Evolutionary conservation across 2,113 vertebrate species (phyloP), one percentile per base, ranked within the genome.

Genomic region (Ammodytes marinus): DNA sequence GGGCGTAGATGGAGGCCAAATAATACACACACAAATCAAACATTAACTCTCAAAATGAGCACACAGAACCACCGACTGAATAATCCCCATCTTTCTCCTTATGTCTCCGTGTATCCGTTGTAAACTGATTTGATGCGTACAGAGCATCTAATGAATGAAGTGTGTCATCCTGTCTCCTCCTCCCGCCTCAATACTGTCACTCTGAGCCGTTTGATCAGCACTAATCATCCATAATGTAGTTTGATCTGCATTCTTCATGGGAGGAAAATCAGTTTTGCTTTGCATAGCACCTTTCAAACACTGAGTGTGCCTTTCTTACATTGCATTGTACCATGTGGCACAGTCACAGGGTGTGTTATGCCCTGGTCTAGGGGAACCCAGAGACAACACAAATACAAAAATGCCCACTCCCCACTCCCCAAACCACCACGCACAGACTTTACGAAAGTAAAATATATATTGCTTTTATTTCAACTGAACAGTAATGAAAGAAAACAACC

Each of bases 121-220:
- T n/a, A 14, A 66, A 17, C 47, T 64, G 52, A 71, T 77, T 79
- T 59, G 52, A 60, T 64, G 66, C 12, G 0, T 10, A 6, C 6
- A 4, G 49, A 84, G 85, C 35, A 15, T 63, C 67, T 83, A 68
- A 84, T 78, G 69, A 79, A 35, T 37, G 52, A 61, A 54, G 43
- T 60, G 67, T 55, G 66, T 59, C 83, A 58, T 58, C 60, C 53
- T 12, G 14, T 52, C 43, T 9, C 69, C 17, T 43, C 50, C 35
- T 8, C 39, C 49, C 17, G 15, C 45, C 35, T 40, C 15, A 27
- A 13, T 42, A n/a, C 63, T 67, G 63, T 84, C 88, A 79, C 72
- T 77, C 66, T 4, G 59, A 53, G 43, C 45, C n/a, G 75, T 74
- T 80, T 77, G 67, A 85, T 83, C 79, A 43, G 12, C 77, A 54